phyloP scores from a whole-genome alignment of 2,888 invertebrate genomes.

The Philereme transversata region DNA sequence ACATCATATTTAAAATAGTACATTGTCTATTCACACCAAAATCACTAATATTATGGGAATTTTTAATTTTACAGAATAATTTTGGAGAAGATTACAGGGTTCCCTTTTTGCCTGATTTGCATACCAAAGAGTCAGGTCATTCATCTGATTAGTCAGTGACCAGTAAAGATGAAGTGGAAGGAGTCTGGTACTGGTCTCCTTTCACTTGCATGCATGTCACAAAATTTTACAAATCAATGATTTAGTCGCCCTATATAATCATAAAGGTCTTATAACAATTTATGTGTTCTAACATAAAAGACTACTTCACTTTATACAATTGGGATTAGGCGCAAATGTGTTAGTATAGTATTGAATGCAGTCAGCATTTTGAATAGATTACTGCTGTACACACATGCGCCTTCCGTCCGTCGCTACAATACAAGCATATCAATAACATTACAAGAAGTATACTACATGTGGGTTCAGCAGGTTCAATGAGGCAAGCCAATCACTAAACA shows the following conservation, averaged over 20 bases:
- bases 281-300: background rate
- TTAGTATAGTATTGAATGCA: slow-evolving; percentile 13
- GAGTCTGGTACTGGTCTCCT: background rate
- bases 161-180: background rate
- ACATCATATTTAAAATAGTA: background rate
- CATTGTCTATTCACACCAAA: too few relatives aligned
- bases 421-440: slow-evolving; percentile 30
- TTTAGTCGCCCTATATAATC: background rate
- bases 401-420: slow-evolving; percentile 20
- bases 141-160: background rate
- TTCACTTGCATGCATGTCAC: background rate
- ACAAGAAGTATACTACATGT: slow-evolving; percentile 25
- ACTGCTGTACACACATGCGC: slow-evolving; percentile 8
- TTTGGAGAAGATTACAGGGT: background rate
- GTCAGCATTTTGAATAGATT: background rate
- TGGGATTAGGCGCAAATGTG: slow-evolving; percentile 14
- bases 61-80: too few relatives aligned
- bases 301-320: slow-evolving; percentile 1
- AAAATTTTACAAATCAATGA: background rate
- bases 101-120: background rate
- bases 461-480: slow-evolving; percentile 29
- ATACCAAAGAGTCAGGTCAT: background rate
- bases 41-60: too few relatives aligned
- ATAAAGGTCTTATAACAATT: background rate
- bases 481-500: slow-evolving; percentile 30